Evolutionary conservation across 2,113 vertebrate genomes (phyloP).

Genomic region (Budorcas taxicolor): DNA sequence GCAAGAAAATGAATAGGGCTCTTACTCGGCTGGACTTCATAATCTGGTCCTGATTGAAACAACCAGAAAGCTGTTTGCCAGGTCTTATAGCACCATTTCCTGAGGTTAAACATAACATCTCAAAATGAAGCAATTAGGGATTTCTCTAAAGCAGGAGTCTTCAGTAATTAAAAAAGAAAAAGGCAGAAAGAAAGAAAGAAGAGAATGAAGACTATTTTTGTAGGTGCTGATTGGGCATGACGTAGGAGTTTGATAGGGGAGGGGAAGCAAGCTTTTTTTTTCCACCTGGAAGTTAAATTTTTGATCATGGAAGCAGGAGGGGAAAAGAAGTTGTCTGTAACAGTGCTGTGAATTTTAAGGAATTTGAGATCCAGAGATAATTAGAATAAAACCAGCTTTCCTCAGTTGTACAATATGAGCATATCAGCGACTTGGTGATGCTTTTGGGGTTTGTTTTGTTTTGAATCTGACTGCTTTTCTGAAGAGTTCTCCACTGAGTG

Average conservation of each 20-base stretch:
- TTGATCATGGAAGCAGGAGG: conserved; percentile 68
- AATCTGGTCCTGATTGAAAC: conserved; percentile 86
- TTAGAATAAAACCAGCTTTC: conserved; percentile 74
- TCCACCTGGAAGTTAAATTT: conserved; percentile 72
- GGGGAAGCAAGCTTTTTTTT: conserved; percentile 62
- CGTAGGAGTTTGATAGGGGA: conserved; percentile 63
- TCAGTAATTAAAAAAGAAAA: conserved; percentile 63
- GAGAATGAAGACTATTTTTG: conserved; percentile 26
- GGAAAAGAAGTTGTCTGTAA: background rate
- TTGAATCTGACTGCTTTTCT: conserved; percentile 23
- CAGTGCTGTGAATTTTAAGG: conserved; percentile 63
- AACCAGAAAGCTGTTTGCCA: conserved; percentile 85
- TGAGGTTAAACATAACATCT: conserved; percentile 92
- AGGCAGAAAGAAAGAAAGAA: background rate
- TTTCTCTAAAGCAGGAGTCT: conserved; percentile 71
- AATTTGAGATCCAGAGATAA: conserved; percentile 70
- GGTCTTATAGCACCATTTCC: conserved; percentile 89
- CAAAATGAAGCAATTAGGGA: conserved; percentile 91
- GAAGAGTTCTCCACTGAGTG: background rate
- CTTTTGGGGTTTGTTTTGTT: conserved; percentile 25
- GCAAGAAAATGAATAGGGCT: conserved; percentile 84
- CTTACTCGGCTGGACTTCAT: conserved; percentile 83
- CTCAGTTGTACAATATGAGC: conserved; percentile 43
- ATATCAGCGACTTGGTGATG: conserved; percentile 33
- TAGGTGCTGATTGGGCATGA: conserved; percentile 65